Percentiles rank a stretch among this genome's conserved stretches.
Evolutionary conservation across 1,140 invertebrate species (phyloP).

Genomic region (Drosophila rufa): DNA sequence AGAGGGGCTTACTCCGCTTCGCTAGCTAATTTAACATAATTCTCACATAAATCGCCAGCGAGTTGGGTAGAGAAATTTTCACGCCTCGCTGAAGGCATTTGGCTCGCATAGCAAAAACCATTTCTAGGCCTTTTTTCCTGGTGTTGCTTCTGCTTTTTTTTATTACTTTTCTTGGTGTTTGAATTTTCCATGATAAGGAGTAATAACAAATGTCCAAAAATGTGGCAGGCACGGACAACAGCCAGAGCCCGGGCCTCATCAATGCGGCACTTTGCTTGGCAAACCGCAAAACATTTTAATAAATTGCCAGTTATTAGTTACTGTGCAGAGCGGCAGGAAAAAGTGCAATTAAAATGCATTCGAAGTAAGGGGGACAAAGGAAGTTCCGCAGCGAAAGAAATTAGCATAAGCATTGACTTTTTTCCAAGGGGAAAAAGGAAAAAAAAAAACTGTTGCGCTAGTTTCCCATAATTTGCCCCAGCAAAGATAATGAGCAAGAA

Average conservation of each 20-base stretch:
- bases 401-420: constrained; percentile 77
- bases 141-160: background rate
- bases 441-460: constrained; percentile 56
- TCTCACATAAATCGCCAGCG: constrained; percentile 79
- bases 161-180: constrained; percentile 24
- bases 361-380: constrained; percentile 28
- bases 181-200: background rate
- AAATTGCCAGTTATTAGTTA: constrained; percentile 80
- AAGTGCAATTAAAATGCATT: constrained; percentile 82
- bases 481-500: constrained; percentile 68
- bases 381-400: constrained; percentile 66
- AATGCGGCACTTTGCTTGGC: constrained; percentile 28
- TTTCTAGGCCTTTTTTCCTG: constrained; percentile 43
- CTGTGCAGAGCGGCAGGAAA: constrained; percentile 67
- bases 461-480: constrained; percentile 79
- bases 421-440: constrained; percentile 30
- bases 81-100: constrained; percentile 66
- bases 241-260: constrained; percentile 6
- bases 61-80: constrained; percentile 80
- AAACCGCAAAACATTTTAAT: constrained; percentile 79
- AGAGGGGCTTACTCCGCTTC: constrained; percentile 42
- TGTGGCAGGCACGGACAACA: constrained; percentile 34
- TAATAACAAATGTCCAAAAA: constrained; percentile 54
- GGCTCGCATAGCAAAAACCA: constrained; percentile 33
- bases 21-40: constrained; percentile 79